Conservation (phyloP, 2,888 invertebrate species). For the Thalpophila matura region DNA sequence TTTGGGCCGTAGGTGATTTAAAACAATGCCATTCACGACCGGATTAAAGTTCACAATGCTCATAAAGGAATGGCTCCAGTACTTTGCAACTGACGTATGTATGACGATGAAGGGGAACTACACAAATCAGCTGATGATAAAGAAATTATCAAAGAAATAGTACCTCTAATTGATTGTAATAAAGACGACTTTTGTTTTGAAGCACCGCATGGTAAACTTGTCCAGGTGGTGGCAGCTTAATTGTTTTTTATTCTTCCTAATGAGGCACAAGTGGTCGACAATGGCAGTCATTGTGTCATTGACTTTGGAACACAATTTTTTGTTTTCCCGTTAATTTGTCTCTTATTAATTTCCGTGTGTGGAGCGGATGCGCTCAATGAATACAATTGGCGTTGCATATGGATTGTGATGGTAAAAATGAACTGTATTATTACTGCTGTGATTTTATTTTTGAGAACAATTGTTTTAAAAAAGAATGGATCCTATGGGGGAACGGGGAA, state of each 20-base stretch:
- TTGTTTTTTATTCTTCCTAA: slow-evolving; percentile 88
- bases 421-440: slow-evolving; percentile 38
- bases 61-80: slow-evolving; percentile 85
- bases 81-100: slow-evolving; percentile 79
- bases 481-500: background rate
- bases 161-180: slow-evolving; percentile 60
- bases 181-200: slow-evolving; percentile 51
- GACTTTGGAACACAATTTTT: slow-evolving; percentile 77
- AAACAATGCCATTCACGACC: slow-evolving; percentile 86
- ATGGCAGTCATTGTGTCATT: slow-evolving; percentile 85
- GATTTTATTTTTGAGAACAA: slow-evolving; percentile 38
- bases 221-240: slow-evolving; percentile 78
- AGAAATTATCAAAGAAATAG: slow-evolving; percentile 58
- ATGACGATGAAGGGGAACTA: slow-evolving; percentile 70
- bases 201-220: slow-evolving; percentile 59
- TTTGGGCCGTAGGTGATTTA: slow-evolving; percentile 76
- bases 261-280: slow-evolving; percentile 88
- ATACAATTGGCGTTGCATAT: slow-evolving; percentile 66
- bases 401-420: slow-evolving; percentile 52
- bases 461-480: slow-evolving; percentile 37
- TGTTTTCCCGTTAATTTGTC: slow-evolving; percentile 81
- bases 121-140: slow-evolving; percentile 44
- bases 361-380: slow-evolving; percentile 70
- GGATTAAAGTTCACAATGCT: slow-evolving; percentile 87
- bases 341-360: slow-evolving; percentile 77